A percentile compares a stretch with the other conserved stretches of the same genome.
These are phyloP conservation scores for Rattus rattus DNA, from an alignment of 2,113 vertebrate genomes.

Conservation along the genomic window DNA sequence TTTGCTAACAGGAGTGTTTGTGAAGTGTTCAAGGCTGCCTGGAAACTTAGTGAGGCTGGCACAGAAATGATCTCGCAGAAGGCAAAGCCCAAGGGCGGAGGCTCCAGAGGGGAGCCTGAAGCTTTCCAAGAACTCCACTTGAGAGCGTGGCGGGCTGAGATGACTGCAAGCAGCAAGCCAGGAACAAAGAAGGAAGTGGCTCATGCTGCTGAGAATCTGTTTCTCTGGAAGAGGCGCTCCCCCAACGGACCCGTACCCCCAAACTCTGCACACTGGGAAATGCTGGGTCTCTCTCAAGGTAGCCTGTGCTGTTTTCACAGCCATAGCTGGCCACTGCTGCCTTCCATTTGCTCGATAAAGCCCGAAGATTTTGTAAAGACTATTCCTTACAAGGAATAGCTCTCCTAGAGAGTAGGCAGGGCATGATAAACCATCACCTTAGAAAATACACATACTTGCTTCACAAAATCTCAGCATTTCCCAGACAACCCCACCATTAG, in stretches of 20 bases:
- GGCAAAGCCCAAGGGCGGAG: neutral
- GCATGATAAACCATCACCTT: neutral
- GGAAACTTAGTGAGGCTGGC: neutral
- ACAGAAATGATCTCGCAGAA: neutral
- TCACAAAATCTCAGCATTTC: neutral
- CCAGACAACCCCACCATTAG: rapidly evolving
- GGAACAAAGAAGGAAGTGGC: neutral
- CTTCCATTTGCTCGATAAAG: neutral
- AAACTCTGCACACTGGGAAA: neutral
- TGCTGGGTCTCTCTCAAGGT: no score
- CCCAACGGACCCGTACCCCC: rapidly evolving
- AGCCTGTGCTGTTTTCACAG: rapidly evolving
- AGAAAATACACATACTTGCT: neutral
- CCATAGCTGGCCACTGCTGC: neutral
- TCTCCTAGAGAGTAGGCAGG: neutral
- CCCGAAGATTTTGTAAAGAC: neutral
- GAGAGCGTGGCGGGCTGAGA: neutral
- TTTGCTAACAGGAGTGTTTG: neutral
- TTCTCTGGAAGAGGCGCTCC: neutral
- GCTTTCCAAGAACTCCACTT: neutral
- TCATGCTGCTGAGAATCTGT: neutral
- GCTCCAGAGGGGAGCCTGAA: neutral
- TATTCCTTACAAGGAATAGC: neutral
- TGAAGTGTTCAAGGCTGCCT: neutral
- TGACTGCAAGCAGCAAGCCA: neutral